phyloP scores from a whole-genome alignment of 2,113 vertebrate species.

The Xenopus borealis region DNA sequence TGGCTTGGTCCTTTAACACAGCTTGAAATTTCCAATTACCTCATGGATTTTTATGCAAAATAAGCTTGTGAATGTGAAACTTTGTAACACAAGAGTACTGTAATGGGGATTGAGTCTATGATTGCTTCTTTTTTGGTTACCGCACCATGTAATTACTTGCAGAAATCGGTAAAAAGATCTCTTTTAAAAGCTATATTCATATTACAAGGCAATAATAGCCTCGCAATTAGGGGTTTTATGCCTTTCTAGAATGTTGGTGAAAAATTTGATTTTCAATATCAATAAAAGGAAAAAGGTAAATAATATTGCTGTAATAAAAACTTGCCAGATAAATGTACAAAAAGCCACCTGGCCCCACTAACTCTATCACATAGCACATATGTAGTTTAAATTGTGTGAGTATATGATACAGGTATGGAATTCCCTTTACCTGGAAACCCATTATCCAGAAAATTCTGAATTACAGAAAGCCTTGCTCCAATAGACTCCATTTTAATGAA shows the following conservation, averaged over 20 bases:
- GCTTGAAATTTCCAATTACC: slow-evolving; percentile 60
- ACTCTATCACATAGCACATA: no score
- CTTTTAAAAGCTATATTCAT: slow-evolving; percentile 67
- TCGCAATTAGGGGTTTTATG: slow-evolving; percentile 64
- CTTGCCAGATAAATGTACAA: no score
- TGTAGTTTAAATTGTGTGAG: no score
- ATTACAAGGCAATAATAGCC: slow-evolving; percentile 64
- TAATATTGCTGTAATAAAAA: no score
- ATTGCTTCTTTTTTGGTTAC: slow-evolving; percentile 63
- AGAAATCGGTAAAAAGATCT: slow-evolving; percentile 63
- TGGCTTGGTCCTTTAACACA: slow-evolving; percentile 59
- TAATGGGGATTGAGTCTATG: slow-evolving; percentile 66
- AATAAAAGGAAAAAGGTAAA: no score
- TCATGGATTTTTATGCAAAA: slow-evolving; percentile 60
- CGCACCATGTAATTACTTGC: slow-evolving; percentile 72
- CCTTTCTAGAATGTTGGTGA: slow-evolving; percentile 65
- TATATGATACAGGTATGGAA: no score
- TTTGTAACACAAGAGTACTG: slow-evolving; percentile 62
- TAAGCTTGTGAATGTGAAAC: slow-evolving; percentile 53
- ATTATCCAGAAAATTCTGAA: no score
- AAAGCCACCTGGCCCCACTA: no score
- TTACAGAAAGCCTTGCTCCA: no score
- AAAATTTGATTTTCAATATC: slow-evolving; percentile 16
- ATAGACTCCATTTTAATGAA: no score
- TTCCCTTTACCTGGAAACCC: no score